Conservation (phyloP, 2,888 invertebrate genomes). For the Doris montereyensis region DNA sequence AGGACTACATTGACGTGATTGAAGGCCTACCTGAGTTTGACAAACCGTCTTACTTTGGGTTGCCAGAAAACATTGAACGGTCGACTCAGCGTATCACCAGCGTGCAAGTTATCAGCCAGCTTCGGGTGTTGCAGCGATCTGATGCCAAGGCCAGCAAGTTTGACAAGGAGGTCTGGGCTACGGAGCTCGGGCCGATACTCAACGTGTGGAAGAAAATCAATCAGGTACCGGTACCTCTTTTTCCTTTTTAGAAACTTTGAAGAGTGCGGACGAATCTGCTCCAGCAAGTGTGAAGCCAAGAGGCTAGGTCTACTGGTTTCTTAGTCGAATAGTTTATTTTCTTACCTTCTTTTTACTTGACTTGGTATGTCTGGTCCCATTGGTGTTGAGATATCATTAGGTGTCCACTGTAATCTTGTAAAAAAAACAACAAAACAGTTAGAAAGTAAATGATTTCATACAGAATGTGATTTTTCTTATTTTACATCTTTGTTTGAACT, state of each 20-base stretch:
- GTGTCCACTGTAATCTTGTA: no score
- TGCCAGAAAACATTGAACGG: constrained; percentile 89
- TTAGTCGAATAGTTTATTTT: background rate
- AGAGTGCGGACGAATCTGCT: no score
- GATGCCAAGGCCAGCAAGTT: constrained; percentile 73
- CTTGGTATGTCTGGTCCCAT: no score
- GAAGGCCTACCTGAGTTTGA: constrained; percentile 82
- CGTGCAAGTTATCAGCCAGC: constrained; percentile 77
- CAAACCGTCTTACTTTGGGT: constrained; percentile 83
- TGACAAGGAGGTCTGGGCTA: constrained; percentile 77
- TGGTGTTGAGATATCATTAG: no score
- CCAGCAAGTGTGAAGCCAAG: no score
- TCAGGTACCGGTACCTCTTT: constrained; percentile 65
- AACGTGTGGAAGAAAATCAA: constrained; percentile 87
- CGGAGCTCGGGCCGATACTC: constrained; percentile 81
- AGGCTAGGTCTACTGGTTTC: background rate
- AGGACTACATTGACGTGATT: constrained; percentile 81
- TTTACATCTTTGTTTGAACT: no score
- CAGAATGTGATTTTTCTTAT: no score
- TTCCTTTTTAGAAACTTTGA: no score
- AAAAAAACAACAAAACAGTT: no score
- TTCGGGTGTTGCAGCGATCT: constrained; percentile 76
- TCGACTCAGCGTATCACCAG: constrained; percentile 85
- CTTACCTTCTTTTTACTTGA: no score
- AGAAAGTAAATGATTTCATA: no score